Evolutionary conservation across 2,797 vertebrate genomes (phyloP).

Genomic region (Eulemur albifrons): DNA sequence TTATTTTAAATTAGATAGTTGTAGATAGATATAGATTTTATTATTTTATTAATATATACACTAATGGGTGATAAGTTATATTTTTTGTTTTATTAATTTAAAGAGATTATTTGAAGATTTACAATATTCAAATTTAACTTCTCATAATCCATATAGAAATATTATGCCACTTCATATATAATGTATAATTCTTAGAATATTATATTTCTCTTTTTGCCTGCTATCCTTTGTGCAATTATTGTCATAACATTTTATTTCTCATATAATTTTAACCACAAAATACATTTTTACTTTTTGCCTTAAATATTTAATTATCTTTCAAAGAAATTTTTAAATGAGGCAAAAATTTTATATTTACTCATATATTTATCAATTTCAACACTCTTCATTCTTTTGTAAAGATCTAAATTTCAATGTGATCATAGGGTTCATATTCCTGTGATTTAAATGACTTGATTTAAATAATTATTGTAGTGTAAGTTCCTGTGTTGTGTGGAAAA

Average conservation of each 20-base stretch:
- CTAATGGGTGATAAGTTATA: background rate
- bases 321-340: background rate
- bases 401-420: background rate
- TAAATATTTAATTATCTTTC: background rate
- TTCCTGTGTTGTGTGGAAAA: background rate
- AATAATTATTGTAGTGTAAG: background rate
- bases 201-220: background rate
- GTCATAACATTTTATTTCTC: background rate
- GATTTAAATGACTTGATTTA: background rate
- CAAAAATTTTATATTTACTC: background rate
- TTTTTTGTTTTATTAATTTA: background rate
- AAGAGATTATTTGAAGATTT: background rate
- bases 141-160: background rate
- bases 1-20: background rate
- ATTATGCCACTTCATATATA: background rate
- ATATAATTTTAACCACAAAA: background rate
- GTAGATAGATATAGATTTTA: background rate
- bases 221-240: background rate
- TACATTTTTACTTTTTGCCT: background rate
- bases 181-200: background rate
- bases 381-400: background rate
- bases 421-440: background rate
- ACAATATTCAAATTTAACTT: background rate
- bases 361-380: background rate
- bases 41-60: background rate